Evolutionary conservation across 2,888 invertebrate species (phyloP).

Genomic region (Xylophagus ater): DNA sequence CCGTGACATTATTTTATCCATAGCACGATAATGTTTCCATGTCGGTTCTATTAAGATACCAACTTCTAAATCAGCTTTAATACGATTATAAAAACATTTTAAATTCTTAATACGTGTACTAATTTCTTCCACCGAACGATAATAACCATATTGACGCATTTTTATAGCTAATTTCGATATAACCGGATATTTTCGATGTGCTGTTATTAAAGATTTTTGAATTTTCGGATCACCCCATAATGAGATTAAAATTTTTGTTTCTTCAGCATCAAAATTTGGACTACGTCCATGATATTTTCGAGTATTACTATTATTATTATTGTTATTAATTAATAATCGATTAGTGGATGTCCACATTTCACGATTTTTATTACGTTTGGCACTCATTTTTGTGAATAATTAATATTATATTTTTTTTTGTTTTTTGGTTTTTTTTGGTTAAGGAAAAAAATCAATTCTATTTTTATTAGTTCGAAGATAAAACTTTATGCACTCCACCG

Average conservation of each 20-base stretch:
- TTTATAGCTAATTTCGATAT: slow-evolving; percentile 45
- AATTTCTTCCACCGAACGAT: slow-evolving; percentile 35
- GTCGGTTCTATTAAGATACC: slow-evolving; percentile 43
- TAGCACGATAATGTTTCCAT: slow-evolving; percentile 48
- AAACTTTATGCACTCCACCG: no score
- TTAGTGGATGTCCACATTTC: slow-evolving; percentile 31
- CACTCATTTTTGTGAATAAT: no score
- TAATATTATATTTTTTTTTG: no score
- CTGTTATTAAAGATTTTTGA: slow-evolving; percentile 47
- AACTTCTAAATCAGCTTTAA: slow-evolving; percentile 45
- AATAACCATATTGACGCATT: slow-evolving; percentile 25
- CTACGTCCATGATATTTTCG: slow-evolving; percentile 36
- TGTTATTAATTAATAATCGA: slow-evolving; percentile 25
- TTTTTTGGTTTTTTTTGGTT: no score
- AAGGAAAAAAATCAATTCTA: no score
- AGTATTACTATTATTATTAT: no score
- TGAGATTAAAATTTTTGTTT: slow-evolving; percentile 47
- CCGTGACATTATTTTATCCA: slow-evolving; percentile 45
- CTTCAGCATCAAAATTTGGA: slow-evolving; percentile 50
- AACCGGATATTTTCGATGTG: slow-evolving; percentile 48
- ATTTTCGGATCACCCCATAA: slow-evolving; percentile 49
- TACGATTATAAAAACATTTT: slow-evolving; percentile 48
- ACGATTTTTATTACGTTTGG: slow-evolving; percentile 18
- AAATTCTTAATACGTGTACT: slow-evolving; percentile 48
- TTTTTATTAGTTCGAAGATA: no score